These are phyloP conservation scores for Pseudorhombus dupliciocellatus DNA, from an alignment of 2,113 vertebrate species.

Conservation along the genomic window DNA sequence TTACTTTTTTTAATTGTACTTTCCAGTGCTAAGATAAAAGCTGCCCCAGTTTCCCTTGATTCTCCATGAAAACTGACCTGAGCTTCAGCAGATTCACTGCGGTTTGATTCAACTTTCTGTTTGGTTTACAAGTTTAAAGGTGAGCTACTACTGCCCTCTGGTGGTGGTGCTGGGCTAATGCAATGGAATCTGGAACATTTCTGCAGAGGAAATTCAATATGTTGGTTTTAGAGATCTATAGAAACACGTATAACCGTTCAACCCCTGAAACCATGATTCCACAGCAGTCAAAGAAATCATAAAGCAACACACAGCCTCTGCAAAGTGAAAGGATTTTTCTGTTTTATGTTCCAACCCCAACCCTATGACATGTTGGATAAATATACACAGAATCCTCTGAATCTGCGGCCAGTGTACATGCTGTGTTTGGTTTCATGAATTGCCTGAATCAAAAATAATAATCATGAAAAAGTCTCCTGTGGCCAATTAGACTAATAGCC, in stretches of 20 bases:
- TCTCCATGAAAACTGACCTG: not conserved
- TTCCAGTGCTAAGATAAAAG: not conserved
- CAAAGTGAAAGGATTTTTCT: too few species aligned
- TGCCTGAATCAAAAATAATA: not conserved
- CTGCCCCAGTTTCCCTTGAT: not conserved
- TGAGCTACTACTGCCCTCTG: constrained; percentile 44
- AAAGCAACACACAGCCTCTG: too few species aligned
- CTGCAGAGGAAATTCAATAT: too few species aligned
- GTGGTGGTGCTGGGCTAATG: constrained; percentile 2
- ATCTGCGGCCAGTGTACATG: too few species aligned
- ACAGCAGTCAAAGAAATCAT: too few species aligned
- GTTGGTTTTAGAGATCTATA: not conserved
- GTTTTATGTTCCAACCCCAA: too few species aligned
- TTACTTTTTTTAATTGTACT: too few species aligned
- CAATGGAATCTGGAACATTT: not conserved
- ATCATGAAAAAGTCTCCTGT: not conserved
- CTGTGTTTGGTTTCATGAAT: not conserved
- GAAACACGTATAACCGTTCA: not conserved
- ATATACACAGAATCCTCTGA: too few species aligned
- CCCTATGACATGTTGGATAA: too few species aligned
- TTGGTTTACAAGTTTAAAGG: not conserved
- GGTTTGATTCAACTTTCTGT: not conserved
- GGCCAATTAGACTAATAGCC: not conserved
- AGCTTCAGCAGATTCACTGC: not conserved
- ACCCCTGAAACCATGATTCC: too few species aligned